phyloP scores from a whole-genome alignment of 2,113 vertebrate genomes.

The Lanius collurio region DNA sequence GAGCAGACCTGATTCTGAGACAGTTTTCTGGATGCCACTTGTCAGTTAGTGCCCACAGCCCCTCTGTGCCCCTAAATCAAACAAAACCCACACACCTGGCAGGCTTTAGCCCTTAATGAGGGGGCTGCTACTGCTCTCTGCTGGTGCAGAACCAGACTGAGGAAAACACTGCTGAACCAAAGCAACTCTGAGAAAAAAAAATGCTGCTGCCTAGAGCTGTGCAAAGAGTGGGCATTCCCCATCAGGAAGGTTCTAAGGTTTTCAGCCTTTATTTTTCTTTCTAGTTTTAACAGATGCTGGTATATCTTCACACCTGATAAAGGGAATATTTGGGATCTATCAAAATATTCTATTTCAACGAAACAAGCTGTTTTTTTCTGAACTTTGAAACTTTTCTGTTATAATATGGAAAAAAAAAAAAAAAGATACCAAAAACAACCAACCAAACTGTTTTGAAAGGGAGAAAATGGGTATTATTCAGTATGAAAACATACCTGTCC shows the following conservation, averaged over 20 bases:
- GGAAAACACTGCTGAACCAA: neutral
- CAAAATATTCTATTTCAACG: neutral
- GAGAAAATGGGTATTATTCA: neutral
- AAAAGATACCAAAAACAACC: neutral
- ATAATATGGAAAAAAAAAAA: neutral
- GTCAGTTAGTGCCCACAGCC: neutral
- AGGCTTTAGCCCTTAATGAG: neutral
- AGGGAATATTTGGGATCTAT: neutral
- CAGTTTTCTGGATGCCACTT: neutral
- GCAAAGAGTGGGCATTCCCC: neutral
- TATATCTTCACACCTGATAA: neutral
- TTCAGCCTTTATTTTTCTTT: neutral
- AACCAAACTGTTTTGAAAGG: neutral
- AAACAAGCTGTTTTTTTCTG: neutral
- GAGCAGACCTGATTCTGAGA: neutral
- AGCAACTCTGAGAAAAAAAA: neutral
- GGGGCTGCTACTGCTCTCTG: neutral
- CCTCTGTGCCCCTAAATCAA: neutral
- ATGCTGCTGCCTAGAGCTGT: neutral
- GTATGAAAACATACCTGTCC: neutral
- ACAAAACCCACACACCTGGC: neutral
- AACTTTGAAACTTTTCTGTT: neutral
- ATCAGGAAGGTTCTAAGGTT: neutral
- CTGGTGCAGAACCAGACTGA: neutral
- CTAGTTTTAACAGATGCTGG: neutral